A percentile compares a stretch with the other conserved stretches of the same genome.
Evolutionary conservation across 2,888 invertebrate species (phyloP).

Genomic region (Dynastes hyllus): DNA sequence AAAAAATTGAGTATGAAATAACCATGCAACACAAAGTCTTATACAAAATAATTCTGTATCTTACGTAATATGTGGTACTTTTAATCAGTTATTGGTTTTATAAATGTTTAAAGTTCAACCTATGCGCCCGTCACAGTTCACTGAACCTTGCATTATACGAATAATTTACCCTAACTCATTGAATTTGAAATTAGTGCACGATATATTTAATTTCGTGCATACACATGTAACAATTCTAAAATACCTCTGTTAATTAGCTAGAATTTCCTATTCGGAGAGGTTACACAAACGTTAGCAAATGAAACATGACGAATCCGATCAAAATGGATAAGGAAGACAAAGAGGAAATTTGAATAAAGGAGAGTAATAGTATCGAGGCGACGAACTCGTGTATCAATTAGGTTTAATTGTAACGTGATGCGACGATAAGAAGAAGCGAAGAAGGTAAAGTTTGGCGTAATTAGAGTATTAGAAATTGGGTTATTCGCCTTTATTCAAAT

Average conservation of each 20-base stretch:
- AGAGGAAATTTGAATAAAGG: constrained; percentile 22
- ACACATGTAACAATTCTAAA: not conserved
- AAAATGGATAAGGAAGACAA: constrained; percentile 24
- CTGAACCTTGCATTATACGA: constrained; percentile 6
- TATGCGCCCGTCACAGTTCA: constrained; percentile 22
- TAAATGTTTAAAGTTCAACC: constrained; percentile 24
- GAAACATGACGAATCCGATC: constrained; percentile 44
- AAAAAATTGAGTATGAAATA: too few relatives aligned
- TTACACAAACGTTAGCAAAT: constrained; percentile 25
- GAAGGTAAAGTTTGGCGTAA: constrained; percentile 36
- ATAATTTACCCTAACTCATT: not conserved
- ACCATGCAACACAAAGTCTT: too few relatives aligned
- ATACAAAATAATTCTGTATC: not conserved
- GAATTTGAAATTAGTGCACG: constrained; percentile 19
- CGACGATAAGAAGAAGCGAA: constrained; percentile 33
- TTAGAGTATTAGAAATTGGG: constrained; percentile 48
- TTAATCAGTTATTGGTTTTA: constrained; percentile 14
- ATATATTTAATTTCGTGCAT: constrained; percentile 2
- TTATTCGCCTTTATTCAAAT: constrained; percentile 44
- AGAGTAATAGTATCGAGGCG: constrained; percentile 31
- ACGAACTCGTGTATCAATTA: constrained; percentile 45
- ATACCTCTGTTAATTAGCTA: constrained; percentile 44
- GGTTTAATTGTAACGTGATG: constrained; percentile 37
- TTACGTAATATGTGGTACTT: not conserved
- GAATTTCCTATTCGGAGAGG: constrained; percentile 12